Conservation (phyloP, 2,113 vertebrate genomes). For the Chamaea fasciata region DNA sequence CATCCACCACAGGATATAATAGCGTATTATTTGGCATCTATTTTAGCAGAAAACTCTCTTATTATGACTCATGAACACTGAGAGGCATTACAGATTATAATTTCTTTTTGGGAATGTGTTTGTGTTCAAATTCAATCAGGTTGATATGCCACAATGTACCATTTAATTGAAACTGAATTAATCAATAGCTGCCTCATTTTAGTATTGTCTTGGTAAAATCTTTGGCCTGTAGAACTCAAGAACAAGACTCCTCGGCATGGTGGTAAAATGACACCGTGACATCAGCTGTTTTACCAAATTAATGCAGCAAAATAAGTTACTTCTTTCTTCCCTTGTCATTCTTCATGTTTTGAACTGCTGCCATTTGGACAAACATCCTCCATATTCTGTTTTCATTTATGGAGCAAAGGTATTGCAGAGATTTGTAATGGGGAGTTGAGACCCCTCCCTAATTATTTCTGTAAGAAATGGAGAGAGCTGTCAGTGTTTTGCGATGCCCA, state of each 20-base stretch:
- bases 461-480: background rate
- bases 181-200: background rate
- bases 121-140: background rate
- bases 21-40: background rate
- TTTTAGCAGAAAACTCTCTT: background rate
- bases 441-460: background rate
- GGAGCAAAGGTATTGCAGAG: background rate
- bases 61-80: background rate
- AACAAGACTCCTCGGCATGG: background rate
- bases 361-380: background rate
- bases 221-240: background rate
- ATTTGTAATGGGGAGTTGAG: background rate
- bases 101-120: background rate
- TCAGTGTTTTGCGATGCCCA: background rate
- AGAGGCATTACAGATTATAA: background rate
- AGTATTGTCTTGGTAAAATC: background rate
- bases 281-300: background rate
- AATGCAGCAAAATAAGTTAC: background rate
- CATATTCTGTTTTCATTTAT: background rate
- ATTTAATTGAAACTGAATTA: background rate
- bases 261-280: background rate
- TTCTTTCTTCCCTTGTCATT: background rate
- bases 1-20: background rate
- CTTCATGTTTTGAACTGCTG: background rate
- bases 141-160: background rate